Evolutionary conservation across 2,113 vertebrate species (phyloP).

Genomic region (Ciconia stormi): DNA sequence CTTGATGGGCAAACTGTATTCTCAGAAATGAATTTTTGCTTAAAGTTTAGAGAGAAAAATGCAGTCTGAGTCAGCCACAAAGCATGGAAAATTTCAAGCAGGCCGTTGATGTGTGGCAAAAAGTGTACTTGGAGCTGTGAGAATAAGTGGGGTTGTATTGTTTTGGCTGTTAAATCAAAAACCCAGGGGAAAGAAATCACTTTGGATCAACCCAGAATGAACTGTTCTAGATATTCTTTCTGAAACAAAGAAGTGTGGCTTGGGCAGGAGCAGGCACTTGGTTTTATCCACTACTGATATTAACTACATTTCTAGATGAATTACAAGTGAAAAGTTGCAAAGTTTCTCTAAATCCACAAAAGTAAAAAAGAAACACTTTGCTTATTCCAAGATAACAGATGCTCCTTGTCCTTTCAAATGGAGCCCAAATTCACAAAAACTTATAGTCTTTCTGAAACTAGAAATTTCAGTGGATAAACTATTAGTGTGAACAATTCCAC

Average conservation of each 20-base stretch:
- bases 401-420: background rate
- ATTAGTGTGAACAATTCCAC: background rate
- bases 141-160: background rate
- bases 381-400: background rate
- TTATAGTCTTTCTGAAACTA: background rate
- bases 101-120: background rate
- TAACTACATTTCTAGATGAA: background rate
- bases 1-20: background rate
- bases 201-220: background rate
- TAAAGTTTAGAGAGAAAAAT: background rate
- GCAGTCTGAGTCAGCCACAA: background rate
- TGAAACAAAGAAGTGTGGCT: background rate
- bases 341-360: background rate
- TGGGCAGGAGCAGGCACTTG: background rate
- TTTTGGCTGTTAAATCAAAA: constrained; percentile 10
- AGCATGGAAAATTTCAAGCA: background rate
- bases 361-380: background rate
- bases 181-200: background rate
- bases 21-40: constrained; percentile 9
- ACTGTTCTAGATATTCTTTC: background rate
- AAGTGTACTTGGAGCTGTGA: background rate
- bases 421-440: background rate
- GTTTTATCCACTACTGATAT: background rate
- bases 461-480: background rate
- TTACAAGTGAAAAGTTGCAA: background rate